Percentiles rank a stretch among this genome's conserved stretches.
phyloP scores from a whole-genome alignment of 2,113 vertebrate genomes.

The Callorhinus ursinus region DNA sequence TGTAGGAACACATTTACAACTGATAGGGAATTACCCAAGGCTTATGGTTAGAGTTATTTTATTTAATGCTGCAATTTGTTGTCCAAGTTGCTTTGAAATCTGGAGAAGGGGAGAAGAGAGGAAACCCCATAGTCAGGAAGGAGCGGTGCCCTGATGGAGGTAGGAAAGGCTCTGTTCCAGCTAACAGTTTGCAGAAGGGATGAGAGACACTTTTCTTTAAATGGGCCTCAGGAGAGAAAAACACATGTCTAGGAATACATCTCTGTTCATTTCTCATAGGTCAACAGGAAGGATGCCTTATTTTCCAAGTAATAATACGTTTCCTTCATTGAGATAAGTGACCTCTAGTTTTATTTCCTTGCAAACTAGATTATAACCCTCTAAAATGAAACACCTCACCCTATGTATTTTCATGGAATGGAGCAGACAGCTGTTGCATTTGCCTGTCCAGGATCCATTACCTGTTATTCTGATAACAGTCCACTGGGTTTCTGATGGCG shows the following conservation, averaged over 20 bases:
- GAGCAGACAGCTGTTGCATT: conserved; percentile 63
- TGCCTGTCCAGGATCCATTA: conserved; percentile 5
- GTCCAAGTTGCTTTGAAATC: background rate
- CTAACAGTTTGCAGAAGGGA: background rate
- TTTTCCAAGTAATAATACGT: conserved; percentile 74
- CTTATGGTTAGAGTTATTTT: conserved; percentile 13
- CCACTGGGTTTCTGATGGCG: background rate
- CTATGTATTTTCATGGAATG: conserved; percentile 65
- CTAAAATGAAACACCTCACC: conserved; percentile 81
- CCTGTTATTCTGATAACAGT: conserved; percentile 51
- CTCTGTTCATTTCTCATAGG: conserved; percentile 24
- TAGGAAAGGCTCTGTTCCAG: background rate
- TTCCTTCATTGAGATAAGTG: conserved; percentile 74
- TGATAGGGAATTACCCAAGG: background rate
- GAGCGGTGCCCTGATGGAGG: background rate
- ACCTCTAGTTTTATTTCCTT: conserved; percentile 77
- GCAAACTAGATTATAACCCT: conserved; percentile 80
- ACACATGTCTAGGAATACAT: background rate
- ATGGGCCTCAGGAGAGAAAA: conserved; percentile 27
- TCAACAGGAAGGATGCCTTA: conserved; percentile 66
- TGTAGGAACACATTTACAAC: background rate
- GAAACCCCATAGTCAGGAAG: background rate
- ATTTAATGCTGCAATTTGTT: conserved; percentile 1
- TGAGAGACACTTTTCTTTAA: background rate
- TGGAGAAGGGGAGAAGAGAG: background rate